Base-by-base conservation (phyloP, 1,140 invertebrate species). In the Hypothenemus hampei region DNA sequence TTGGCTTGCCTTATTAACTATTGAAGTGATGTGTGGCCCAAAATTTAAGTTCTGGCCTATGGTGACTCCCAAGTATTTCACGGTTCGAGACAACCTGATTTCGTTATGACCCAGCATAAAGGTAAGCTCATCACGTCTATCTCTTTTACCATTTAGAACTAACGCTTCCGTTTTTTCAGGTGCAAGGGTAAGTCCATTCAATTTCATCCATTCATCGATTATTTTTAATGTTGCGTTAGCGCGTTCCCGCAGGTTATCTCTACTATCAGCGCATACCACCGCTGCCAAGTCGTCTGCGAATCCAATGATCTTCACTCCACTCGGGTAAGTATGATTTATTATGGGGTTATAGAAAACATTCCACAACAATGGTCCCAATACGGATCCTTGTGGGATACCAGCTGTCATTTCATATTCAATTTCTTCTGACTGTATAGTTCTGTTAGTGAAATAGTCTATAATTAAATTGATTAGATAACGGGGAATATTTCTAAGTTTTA, bases 331-430 rank as follows among this genome's bases (percentile, higher is more conserved):
- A 60, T 3, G 72, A 40, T 4, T 19, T n/a, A 75, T 43, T 2
- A 73, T 46, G 4, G 61, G 63, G 36, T 75, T 67, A 18, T 77
- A 69, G 3, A 74, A 52, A 0, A 75, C 11, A 40, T 75, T 75
- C 72, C 74, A 76, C 0, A 73, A 48, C 0, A 54, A 36, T 0
- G 74, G 70, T 0, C 73, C 73, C 0, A 73, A 49, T 0, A 75
- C 67, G 0, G 73, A 77, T 0, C 74, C 74, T 59, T 77, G 73
- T 1, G 75, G 74, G 23, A 75, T 73, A 0, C 75, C 73, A 4
- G 15, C 35, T n/a, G 23, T 13, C 26, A 20, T 20, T 7, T 47
- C 15, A 6, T 37, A 6, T 6, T 16, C 5, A 8, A 5, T 15
- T 37, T 7, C 15, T 37, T 16, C 35, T 29, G n/a, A 7, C 6